Base-by-base conservation (phyloP, 2,888 invertebrate genomes). In the Unio pictorum region DNA sequence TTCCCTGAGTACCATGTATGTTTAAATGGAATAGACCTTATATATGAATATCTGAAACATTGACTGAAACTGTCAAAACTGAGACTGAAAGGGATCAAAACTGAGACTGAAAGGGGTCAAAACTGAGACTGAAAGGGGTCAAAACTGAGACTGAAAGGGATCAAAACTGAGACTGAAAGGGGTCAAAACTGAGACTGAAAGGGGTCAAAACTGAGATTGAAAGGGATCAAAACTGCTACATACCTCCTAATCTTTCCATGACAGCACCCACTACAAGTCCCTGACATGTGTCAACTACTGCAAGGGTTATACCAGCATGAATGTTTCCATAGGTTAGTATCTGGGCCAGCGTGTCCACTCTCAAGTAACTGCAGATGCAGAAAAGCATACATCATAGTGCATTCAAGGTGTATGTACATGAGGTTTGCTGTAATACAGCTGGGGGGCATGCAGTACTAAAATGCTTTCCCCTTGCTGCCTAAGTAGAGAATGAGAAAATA, bases 321-420 rank as follows among this genome's bases (percentile, higher is more conserved):
- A 98, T 92, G 83, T 97, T 96, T 0, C 94, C 93, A 81, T 94
- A 93, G 0, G 95, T 93, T 62, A 98, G 91, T 34, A 99, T 93
- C 90, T 98, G 97, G 0, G 97, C 95, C 55, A 99, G 90, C 2
- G 96, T 94, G 86, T 99, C 99, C 78, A 94, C 92, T 56, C 99
- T 92, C 64, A 98, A 91, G 74, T 94, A 93, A 88, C 91, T 91
- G 85, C 55, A 77, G 45, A 45, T 45, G 3, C 15, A 45, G 45
- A 15, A 45, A 45, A 45, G 4, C 45, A 45, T 45, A 1, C 8
- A 45, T 45, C 11, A 45, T 15, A 45, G 45, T 45, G 1, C 0
- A 11, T 45, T 45, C 45, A 45, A 3, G 15, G 45, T 45, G 45
- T 45, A 45, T 45, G 45, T 45, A 45, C 45, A 45, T 45, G 45